Evolutionary conservation across 2,888 invertebrate species (phyloP), one percentile per base, ranked within the genome.

Genomic region (Nezara viridula): DNA sequence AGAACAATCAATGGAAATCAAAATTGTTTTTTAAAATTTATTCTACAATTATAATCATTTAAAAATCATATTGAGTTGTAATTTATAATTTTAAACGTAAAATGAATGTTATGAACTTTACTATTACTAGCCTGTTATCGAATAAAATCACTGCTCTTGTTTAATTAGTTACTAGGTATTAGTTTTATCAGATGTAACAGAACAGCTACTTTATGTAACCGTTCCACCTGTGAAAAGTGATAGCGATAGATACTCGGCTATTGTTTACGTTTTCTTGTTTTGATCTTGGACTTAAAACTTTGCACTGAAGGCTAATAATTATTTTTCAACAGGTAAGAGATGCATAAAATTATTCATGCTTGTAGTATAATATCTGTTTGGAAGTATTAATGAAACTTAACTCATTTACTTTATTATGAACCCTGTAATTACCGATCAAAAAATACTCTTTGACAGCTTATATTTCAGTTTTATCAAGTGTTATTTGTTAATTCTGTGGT

Each of bases 251-350:
- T 32, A 32, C 19, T 73, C 6, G 7, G 66, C 0, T 14, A 73
- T 73, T 73, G 66, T 73, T 73, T 73, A 73, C 66, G 37, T 73
- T 73, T 73, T 73, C 27, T 4, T 73, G 66, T 73, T 60, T 73
- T 32, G 32, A 21, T 73, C 0, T 16, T 73, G 1, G 7, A 21
- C 37, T 37, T 21, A 19, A 37, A 73, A 27, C 21, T 73, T 37
- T 37, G 21, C 19, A 19, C n/a, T 19, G 7, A 19, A 73, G 66
- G 66, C 66, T 73, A 66, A 73, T 37, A 19, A 37, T 32, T 37
- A 32, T 37, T 73, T 73, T 37, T 9, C 66, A 19, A 0, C 1
- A 60, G 66, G 66, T 73, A 73, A 73, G 66, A 2, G 16, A 14
- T 27, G 14, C 19, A 32, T 73, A 19, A 6, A 73, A 37, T 37